These are phyloP conservation scores for Orchesella flavescens DNA, from an alignment of 2,888 invertebrate species.

Conservation along the genomic window DNA sequence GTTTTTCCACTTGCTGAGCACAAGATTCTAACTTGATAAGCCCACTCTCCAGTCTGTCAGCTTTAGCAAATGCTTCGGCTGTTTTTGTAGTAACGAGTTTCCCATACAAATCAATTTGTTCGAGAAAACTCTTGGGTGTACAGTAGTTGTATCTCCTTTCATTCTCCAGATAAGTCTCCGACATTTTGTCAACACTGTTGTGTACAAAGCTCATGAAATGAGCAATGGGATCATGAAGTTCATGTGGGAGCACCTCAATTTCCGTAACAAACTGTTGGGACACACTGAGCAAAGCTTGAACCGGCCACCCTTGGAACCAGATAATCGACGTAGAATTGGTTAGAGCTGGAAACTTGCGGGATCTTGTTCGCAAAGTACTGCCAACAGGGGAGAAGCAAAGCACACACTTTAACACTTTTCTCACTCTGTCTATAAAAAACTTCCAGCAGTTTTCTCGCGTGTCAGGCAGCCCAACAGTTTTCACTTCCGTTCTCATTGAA, in stretches of 20 bases:
- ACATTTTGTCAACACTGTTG: conserved; percentile 92
- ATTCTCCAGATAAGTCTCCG: conserved; percentile 88
- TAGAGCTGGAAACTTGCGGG: conserved; percentile 95
- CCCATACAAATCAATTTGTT: conserved; percentile 93
- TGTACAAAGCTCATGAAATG: conserved; percentile 96
- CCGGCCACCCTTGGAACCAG: conserved; percentile 99
- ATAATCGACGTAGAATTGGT: conserved; percentile 96
- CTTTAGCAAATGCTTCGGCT: conserved; percentile 87
- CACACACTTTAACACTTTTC: conserved; percentile 82
- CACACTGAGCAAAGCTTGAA: conserved; percentile 95
- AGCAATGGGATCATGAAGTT: conserved; percentile 87
- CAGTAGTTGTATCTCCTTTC: conserved; percentile 97
- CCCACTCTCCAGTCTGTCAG: conserved; percentile 92
- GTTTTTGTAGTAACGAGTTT: conserved; percentile 89
- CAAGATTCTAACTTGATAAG: conserved; percentile 91
- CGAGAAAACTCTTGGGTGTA: conserved; percentile 96
- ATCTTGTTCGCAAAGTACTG: conserved; percentile 90
- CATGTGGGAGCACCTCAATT: conserved; percentile 83
- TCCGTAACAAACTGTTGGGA: conserved; percentile 90
- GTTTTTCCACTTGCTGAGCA: conserved; percentile 91
- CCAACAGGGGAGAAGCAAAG: conserved; percentile 98
- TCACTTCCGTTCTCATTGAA: conserved; percentile 75
- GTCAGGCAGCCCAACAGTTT: conserved; percentile 91
- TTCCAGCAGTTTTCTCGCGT: conserved; percentile 97
- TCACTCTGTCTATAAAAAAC: conserved; percentile 95